Evolutionary conservation across 1,140 invertebrate species (phyloP), one percentile per base, ranked within the genome.

Genomic region (Lanistes nyassanus): DNA sequence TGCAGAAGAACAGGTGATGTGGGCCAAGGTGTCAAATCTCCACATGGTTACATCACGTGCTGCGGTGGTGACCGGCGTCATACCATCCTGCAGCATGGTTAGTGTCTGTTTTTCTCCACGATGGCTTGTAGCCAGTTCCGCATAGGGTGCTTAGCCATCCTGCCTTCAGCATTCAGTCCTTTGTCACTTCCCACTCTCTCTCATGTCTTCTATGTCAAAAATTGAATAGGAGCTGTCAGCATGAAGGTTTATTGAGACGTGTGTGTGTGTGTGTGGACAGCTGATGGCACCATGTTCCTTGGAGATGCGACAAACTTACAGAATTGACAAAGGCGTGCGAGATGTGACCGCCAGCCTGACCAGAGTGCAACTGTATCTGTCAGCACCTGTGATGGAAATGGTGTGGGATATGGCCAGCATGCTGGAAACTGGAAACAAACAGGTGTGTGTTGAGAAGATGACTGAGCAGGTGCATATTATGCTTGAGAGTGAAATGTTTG

Each of bases 351-450:
- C 70, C 56, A 72, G 70, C 26, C n/a, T 69, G 47, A 39, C 65
- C 19, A 29, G 23, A 26, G n/a, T 60, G 58, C 90, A 94, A 83
- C 79, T 95, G 19, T 93, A 94, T 83, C 83, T 96, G 1, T 94
- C 94, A 34, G 91, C 93, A n/a, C 92, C 92, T 58, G 93, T 93
- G 11, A 91, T 95, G 3, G 93, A 93, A 78, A 94, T 94, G 60
- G 83, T 93, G 19, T 88, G 91, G 79, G 91, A 92, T 80, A 86
- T 91, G 13, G 74, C 84, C 7, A 81, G 85, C 39, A 79, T 83
- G 64, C 36, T 83, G 9, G 73, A 83, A 56, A 53, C 60, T 36
- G 66, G 51, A 21, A 51, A 26, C n/a, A 58, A 76, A 7, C 56
- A 77, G 64, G 76, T 76, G 72, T 67, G 58, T 58, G 53, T 64